Conservation (phyloP, 2,888 invertebrate genomes). For the Mimachlamys varia region DNA sequence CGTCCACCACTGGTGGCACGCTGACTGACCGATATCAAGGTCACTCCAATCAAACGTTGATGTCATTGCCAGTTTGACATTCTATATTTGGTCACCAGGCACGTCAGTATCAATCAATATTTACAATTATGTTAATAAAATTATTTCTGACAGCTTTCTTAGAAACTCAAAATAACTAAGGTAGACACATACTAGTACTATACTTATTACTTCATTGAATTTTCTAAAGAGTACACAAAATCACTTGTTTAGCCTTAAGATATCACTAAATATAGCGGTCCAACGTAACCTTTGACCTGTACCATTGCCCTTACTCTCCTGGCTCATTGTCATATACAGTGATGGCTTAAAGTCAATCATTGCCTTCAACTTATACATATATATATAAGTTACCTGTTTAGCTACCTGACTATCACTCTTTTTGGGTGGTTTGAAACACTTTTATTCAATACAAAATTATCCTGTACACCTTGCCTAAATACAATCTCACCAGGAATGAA, state of each 20-base stretch:
- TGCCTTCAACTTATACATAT: too few species aligned
- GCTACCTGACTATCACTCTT: too few species aligned
- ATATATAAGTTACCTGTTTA: too few species aligned
- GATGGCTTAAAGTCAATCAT: too few species aligned
- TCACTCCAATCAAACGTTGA: not conserved
- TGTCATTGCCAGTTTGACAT: not conserved
- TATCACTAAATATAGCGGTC: not conserved
- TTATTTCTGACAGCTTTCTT: not conserved
- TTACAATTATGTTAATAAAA: not conserved
- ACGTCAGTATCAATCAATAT: not conserved
- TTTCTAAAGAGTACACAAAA: not conserved
- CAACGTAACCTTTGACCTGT: not conserved
- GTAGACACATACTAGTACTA: not conserved
- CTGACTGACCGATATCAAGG: not conserved
- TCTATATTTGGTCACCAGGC: not conserved
- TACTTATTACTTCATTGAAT: not conserved
- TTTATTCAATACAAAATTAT: too few species aligned
- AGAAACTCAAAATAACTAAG: not conserved
- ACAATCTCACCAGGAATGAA: too few species aligned
- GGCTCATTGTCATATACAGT: not conserved
- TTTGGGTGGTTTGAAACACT: too few species aligned
- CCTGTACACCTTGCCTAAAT: too few species aligned
- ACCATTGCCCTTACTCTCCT: not conserved
- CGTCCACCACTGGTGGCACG: not conserved
- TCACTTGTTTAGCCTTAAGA: not conserved